phyloP scores from a whole-genome alignment of 2,113 vertebrate species.

The Seriola quinqueradiata region DNA sequence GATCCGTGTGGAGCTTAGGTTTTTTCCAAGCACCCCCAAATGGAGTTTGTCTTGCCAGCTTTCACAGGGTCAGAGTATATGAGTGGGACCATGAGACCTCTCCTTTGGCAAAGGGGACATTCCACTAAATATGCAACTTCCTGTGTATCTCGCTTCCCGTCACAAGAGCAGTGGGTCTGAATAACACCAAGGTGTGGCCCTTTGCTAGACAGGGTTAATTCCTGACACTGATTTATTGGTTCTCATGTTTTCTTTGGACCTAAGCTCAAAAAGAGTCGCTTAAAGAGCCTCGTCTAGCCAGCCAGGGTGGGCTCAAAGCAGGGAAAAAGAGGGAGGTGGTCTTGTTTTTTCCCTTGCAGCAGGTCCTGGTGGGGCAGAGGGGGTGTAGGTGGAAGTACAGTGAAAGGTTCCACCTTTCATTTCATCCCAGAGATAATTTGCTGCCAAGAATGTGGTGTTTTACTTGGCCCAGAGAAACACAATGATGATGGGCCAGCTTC shows the following conservation, averaged over 20 bases:
- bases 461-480: conserved; percentile 63
- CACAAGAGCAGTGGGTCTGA: conserved; percentile 47
- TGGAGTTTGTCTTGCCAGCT: conserved; percentile 58
- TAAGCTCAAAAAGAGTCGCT: conserved; percentile 56
- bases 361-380: conserved; percentile 58
- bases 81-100: conserved; percentile 44
- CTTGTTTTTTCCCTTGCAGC: conserved; percentile 74
- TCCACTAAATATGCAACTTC: conserved; percentile 63
- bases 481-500: conserved; percentile 42
- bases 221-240: conserved; percentile 75
- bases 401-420: conserved; percentile 69
- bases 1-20: conserved; percentile 50
- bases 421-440: conserved; percentile 75
- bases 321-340: conserved; percentile 63
- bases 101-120: conserved; percentile 53
- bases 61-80: conserved; percentile 44
- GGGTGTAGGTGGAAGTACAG: conserved; percentile 59
- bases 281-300: conserved; percentile 26
- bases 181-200: conserved; percentile 64
- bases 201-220: conserved; percentile 70
- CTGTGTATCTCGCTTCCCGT: conserved; percentile 70
- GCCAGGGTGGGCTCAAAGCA: conserved; percentile 16
- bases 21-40: conserved; percentile 55
- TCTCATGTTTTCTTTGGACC: conserved; percentile 83
- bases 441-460: conserved; percentile 81